Conservation (phyloP, 2,888 invertebrate genomes). For the Parochlus steinenii region DNA sequence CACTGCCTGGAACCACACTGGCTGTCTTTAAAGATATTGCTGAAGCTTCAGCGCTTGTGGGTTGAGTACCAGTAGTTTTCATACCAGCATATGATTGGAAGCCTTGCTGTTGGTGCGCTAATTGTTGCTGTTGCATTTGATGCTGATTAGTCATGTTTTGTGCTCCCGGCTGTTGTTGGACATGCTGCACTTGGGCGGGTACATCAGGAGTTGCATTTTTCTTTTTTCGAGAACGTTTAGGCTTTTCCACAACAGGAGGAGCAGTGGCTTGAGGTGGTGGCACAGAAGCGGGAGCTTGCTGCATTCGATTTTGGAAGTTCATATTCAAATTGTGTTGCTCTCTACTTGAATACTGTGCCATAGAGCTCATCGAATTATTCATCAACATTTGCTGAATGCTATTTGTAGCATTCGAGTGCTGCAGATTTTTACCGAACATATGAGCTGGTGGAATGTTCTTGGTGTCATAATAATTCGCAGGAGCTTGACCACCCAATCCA, state of each 20-base stretch:
- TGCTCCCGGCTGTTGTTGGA: slow-evolving; percentile 20
- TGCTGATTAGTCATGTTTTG: slow-evolving; percentile 27
- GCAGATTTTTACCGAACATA: slow-evolving; percentile 36
- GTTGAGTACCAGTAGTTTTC: slow-evolving; percentile 30
- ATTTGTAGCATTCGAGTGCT: slow-evolving; percentile 24
- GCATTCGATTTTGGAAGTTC: slow-evolving; percentile 10
- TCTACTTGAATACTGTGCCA: slow-evolving; percentile 14
- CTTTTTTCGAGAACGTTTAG: slow-evolving; percentile 9
- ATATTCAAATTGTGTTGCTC: slow-evolving; percentile 14
- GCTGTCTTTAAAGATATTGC: slow-evolving; percentile 45
- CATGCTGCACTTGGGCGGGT: slow-evolving; percentile 20
- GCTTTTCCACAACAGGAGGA: slow-evolving; percentile 7
- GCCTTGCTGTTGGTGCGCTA: slow-evolving; percentile 25
- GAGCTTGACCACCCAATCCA: slow-evolving; percentile 19
- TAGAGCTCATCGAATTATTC: slow-evolving; percentile 17
- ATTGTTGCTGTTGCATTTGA: slow-evolving; percentile 21
- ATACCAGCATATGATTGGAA: slow-evolving; percentile 42
- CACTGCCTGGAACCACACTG: slow-evolving; percentile 62
- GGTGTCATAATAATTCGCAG: slow-evolving; percentile 35
- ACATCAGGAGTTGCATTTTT: slow-evolving; percentile 24
- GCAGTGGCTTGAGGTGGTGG: slow-evolving; percentile 14
- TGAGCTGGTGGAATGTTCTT: slow-evolving; percentile 42
- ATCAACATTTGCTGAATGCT: slow-evolving; percentile 16
- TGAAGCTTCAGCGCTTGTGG: slow-evolving; percentile 22
- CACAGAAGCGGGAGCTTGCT: slow-evolving; percentile 8